A percentile compares a stretch with the other conserved stretches of the same genome.
Evolutionary conservation across 2,113 vertebrate genomes (phyloP).

Genomic region (Naja naja): DNA sequence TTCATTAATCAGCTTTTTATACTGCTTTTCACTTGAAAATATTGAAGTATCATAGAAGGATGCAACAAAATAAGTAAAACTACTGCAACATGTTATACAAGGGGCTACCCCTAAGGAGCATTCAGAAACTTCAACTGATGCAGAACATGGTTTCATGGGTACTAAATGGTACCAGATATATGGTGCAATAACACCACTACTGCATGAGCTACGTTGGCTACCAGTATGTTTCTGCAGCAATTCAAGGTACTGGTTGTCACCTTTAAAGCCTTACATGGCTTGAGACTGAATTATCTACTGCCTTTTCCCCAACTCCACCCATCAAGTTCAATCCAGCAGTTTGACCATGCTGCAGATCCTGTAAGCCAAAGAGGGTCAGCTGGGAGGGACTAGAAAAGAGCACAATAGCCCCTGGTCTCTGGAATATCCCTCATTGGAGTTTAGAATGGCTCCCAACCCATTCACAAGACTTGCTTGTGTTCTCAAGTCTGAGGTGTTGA

Average conservation of each 20-base stretch:
- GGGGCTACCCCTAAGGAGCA: background rate
- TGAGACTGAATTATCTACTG: background rate
- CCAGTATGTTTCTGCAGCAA: background rate
- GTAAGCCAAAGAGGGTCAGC: background rate
- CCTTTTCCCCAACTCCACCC: background rate
- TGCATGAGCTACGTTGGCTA: background rate
- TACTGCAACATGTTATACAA: background rate
- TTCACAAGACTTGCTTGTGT: background rate
- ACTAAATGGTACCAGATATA: background rate
- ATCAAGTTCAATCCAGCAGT: background rate
- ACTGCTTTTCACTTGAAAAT: background rate
- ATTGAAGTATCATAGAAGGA: background rate
- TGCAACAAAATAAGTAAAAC: background rate
- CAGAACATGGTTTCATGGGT: background rate
- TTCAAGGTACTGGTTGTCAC: background rate
- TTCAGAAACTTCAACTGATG: background rate
- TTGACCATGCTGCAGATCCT: background rate
- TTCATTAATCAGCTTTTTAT: background rate
- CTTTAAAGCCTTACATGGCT: background rate
- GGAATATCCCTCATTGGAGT: background rate
- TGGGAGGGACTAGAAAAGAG: background rate
- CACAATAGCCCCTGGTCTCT: background rate
- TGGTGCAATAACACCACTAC: background rate
- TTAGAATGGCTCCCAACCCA: background rate
- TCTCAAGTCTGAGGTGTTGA: background rate